Conservation (phyloP, 2,888 invertebrate genomes). For the Anoplius nigerrimus region DNA sequence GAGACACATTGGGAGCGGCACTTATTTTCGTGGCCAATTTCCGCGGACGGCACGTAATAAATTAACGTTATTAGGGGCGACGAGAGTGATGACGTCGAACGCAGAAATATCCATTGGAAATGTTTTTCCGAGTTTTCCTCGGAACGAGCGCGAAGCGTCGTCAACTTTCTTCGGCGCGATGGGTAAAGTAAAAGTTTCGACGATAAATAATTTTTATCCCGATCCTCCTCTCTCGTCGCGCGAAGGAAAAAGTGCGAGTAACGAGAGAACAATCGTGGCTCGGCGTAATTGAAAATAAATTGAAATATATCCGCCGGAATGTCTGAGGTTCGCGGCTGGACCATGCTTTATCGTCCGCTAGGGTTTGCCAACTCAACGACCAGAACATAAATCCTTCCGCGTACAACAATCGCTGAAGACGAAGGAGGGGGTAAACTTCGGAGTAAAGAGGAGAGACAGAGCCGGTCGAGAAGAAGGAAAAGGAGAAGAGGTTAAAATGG, state of each 20-base stretch:
- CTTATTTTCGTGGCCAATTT: too few relatives aligned
- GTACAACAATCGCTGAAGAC: conserved; percentile 23
- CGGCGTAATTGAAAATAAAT: conserved; percentile 22
- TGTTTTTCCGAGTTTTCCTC: too few relatives aligned
- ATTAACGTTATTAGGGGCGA: too few relatives aligned
- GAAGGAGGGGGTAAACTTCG: conserved; percentile 5
- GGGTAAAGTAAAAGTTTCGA: too few relatives aligned
- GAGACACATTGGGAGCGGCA: too few relatives aligned
- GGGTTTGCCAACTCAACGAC: conserved; percentile 33
- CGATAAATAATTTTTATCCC: too few relatives aligned
- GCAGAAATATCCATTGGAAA: too few relatives aligned
- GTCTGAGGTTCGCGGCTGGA: conserved; percentile 16
- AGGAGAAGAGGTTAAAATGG: neutral
- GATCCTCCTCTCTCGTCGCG: too few relatives aligned
- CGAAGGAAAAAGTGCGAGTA: neutral
- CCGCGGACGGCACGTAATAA: too few relatives aligned
- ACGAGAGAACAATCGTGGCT: neutral
- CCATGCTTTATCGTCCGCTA: neutral
- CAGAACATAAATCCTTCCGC: conserved; percentile 12
- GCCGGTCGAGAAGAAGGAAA: neutral
- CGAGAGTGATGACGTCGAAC: too few relatives aligned
- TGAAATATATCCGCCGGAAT: conserved; percentile 1
- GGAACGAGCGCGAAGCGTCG: too few relatives aligned
- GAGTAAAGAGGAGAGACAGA: neutral
- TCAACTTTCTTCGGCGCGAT: too few relatives aligned